A percentile compares a stretch with the other conserved stretches of the same genome.
phyloP scores from a whole-genome alignment of 1,140 invertebrate genomes.

The Drosophila tani region DNA sequence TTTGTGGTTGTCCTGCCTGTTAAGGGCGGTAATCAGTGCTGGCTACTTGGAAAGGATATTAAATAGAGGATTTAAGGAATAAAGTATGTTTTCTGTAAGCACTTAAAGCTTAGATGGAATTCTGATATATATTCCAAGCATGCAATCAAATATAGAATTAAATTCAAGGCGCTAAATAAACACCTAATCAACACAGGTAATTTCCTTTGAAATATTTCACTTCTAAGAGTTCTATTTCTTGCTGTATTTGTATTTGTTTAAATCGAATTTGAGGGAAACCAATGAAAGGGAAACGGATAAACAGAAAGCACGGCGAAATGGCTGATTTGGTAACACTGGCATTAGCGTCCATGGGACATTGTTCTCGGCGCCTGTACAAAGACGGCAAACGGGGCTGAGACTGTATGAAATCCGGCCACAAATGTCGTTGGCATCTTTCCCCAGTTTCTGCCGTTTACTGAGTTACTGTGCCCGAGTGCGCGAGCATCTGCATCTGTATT shows the following conservation, averaged over 20 bases:
- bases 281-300: not conserved
- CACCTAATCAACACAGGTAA: slow-evolving; percentile 4
- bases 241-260: slow-evolving; percentile 6
- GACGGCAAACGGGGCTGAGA: slow-evolving; percentile 42
- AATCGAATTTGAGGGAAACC: not conserved
- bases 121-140: no score
- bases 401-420: slow-evolving; percentile 51
- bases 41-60: not conserved
- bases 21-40: slow-evolving; percentile 18
- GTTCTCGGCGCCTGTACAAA: slow-evolving; percentile 36
- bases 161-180: not conserved
- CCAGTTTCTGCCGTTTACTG: slow-evolving; percentile 5
- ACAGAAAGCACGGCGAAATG: not conserved
- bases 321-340: slow-evolving; percentile 21
- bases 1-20: slow-evolving; percentile 24
- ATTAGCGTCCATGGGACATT: slow-evolving; percentile 14
- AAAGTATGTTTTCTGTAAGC: no score
- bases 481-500: slow-evolving; percentile 21
- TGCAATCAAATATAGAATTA: not conserved
- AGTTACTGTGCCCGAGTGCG: slow-evolving; percentile 7
- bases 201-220: slow-evolving; percentile 9
- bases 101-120: no score
- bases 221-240: not conserved
- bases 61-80: no score
- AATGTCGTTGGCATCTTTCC: slow-evolving; percentile 35